Evolutionary conservation across 2,888 invertebrate genomes (phyloP), one percentile per base, ranked within the genome.

Genomic region (Drosophila algonquin): DNA sequence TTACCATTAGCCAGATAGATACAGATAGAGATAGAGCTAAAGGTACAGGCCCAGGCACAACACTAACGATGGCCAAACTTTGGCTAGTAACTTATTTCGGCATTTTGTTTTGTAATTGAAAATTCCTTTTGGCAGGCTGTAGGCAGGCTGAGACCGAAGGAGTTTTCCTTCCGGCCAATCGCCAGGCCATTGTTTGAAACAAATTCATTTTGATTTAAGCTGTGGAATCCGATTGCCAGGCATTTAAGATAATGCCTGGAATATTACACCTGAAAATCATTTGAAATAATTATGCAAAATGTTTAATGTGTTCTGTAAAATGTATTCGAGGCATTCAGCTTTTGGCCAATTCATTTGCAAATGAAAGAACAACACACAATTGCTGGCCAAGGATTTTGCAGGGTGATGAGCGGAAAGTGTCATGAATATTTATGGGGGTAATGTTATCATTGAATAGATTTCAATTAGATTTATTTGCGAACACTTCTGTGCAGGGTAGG

Each of bases 91-190:
- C 80, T 82, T 75, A 80, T 85, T 85, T 78, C 7, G 75, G 70
- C 71, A 78, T 75, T 87, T 78, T 68, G 75, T 72, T 73, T 57
- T 50, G 77, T 81, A 78, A 87, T 85, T 87, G 86, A 82, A 87
- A 89, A 86, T 89, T 85, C 77, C 84, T 63, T 76, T 63, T 81
- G 77, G 57, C 65, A 69, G 58, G 48, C 65, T 27, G 6, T 30
- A 18, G 50, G 46, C 56, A 45, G 47, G 27, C 60, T 4, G 44
- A 18, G 1, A 18, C 21, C 21, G 21, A 21, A 53, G 10, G 44
- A 57, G 21, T 53, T 73, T 63, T 56, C 54, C 50, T 67, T 61
- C 32, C 52, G 47, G 47, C 35, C 59, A 48, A 61, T 60, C 16
- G 53, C 14, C 10, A n/a, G 27, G 16, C 45, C 50, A 69, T 48